Evolutionary conservation across 2,888 invertebrate species (phyloP).

Genomic region (Folsomia candida): DNA sequence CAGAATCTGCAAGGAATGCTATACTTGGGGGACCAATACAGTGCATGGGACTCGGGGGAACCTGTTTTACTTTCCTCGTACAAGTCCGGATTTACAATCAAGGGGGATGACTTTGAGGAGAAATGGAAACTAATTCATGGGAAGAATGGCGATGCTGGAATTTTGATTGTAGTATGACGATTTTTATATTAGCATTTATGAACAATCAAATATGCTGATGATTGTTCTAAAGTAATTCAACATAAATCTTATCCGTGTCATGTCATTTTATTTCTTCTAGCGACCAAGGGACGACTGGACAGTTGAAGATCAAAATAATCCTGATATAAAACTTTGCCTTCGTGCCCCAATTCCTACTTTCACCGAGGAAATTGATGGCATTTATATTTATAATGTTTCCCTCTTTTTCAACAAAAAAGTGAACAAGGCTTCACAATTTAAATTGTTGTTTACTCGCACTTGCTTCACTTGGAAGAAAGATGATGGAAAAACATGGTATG

Average conservation of each 20-base stretch:
- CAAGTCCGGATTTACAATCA: constrained; percentile 29
- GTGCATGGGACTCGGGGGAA: constrained; percentile 31
- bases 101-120: constrained; percentile 20
- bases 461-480: constrained; percentile 33
- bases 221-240: neutral
- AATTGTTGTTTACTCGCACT: constrained; percentile 23
- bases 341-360: constrained; percentile 26
- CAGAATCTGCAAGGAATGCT: constrained; percentile 28
- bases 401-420: constrained; percentile 13
- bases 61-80: constrained; percentile 36
- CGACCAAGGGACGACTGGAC: constrained; percentile 39
- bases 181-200: too few species aligned
- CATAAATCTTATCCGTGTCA: neutral
- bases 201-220: neutral
- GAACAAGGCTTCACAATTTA: constrained; percentile 7
- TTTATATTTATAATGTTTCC: constrained; percentile 34
- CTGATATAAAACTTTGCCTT: constrained; percentile 27
- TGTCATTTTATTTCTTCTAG: constrained; percentile 17
- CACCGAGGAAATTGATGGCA: constrained; percentile 28
- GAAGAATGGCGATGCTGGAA: constrained; percentile 22
- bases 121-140: constrained; percentile 26
- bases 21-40: constrained; percentile 36
- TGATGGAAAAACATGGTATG: constrained; percentile 25
- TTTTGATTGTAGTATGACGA: constrained; percentile 21
- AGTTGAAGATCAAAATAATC: constrained; percentile 18